Base-by-base conservation (phyloP, 2,888 invertebrate genomes). In the Leptogaster cylindrica region DNA sequence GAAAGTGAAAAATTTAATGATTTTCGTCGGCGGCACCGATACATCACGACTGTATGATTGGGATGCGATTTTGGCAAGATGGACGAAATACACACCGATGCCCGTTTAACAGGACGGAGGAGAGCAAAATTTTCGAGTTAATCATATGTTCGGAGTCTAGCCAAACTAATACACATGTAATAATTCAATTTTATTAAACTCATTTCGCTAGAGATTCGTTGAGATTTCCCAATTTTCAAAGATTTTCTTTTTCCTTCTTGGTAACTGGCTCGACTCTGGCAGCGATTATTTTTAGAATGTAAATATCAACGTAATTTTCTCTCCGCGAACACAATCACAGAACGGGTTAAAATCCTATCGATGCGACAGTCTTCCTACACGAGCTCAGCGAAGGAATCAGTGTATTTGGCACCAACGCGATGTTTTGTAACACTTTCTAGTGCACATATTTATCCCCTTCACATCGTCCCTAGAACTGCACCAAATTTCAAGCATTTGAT, bases 71-170 rank as follows among this genome's bases (percentile, higher is more conserved):
- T 61, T 12, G 44, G 16, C 23, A 44, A 61, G 27, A 18, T 27
- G 28, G 27, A 41, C 41, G 44, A 61, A 61, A 61, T 61, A 61
- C 16, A 51, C 28, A n/a, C n/a, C n/a, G n/a, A n/a, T n/a, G n/a
- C n/a, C n/a, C n/a, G n/a, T 61, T 61, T 18, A 16, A 27, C 41
- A 28, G 44, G 25, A 10, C 27, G 44, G 44, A 41, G 41, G 52
- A 58, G 2, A 46, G 46, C 46, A n/a, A 20, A 61, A 55, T 61
- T 61, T 41, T 44, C 27, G 27, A 12, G 41, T 61, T 14, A 61
- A 61, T 61, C 61, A 44, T 44, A 44, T 61, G 61, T 5, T 44
- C 25, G 2, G n/a, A 44, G 16, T 61, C 61, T 55, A 16, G 16
- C 10, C n/a, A 10, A 1, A 25, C 36, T 5, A 39, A 36, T 12